Conservation (phyloP, 2,113 vertebrate species). For the Strigops habroptila region DNA sequence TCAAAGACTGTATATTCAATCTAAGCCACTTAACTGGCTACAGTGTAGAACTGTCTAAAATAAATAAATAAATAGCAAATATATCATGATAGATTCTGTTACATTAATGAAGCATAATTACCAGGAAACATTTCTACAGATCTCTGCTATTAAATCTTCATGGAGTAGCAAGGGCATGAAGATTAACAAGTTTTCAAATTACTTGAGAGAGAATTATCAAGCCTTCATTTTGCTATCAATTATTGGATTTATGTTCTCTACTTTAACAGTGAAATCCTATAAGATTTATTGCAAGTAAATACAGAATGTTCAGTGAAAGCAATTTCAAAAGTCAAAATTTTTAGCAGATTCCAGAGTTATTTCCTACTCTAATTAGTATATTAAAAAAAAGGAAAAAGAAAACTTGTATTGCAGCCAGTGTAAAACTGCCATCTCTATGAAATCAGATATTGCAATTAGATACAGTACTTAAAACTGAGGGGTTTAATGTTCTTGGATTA, state of each 20-base stretch:
- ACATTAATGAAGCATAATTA: neutral
- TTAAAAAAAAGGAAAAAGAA: too few relatives aligned
- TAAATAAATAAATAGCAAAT: neutral
- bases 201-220: neutral
- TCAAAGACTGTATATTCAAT: neutral
- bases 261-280: neutral
- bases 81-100: neutral
- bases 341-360: neutral
- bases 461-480: neutral
- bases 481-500: neutral
- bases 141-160: neutral
- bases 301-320: neutral
- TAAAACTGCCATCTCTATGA: neutral
- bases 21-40: neutral
- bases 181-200: conserved; percentile 11
- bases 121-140: neutral
- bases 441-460: neutral
- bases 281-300: neutral
- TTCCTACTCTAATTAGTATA: neutral
- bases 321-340: neutral
- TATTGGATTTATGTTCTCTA: neutral
- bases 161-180: neutral
- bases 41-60: neutral
- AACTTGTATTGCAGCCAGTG: neutral
- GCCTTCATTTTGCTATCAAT: neutral